A percentile compares a stretch with the other conserved stretches of the same genome.
These are phyloP conservation scores for Natator depressus DNA, from an alignment of 2,113 vertebrate genomes.

Conservation along the genomic window DNA sequence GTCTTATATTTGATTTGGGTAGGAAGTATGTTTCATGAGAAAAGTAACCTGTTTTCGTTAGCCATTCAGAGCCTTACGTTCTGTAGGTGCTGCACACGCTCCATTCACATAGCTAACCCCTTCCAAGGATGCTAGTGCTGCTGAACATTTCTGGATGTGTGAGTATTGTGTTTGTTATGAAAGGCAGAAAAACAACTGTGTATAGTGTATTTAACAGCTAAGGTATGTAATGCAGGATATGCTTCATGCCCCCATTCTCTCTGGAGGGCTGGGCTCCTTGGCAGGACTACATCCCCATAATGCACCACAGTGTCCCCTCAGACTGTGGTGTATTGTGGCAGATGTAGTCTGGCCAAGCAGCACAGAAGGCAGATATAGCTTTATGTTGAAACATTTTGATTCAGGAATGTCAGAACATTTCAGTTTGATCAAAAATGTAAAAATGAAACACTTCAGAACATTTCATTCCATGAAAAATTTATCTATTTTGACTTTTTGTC, in stretches of 20 bases:
- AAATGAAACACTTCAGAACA: too few relatives aligned
- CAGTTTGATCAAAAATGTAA: too few relatives aligned
- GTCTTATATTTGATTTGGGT: background rate
- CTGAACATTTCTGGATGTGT: constrained; percentile 19
- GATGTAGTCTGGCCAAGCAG: background rate
- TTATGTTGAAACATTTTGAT: background rate
- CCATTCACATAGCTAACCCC: background rate
- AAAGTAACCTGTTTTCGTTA: background rate
- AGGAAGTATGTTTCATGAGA: background rate
- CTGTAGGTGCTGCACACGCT: background rate
- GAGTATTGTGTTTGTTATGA: background rate
- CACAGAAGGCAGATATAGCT: background rate
- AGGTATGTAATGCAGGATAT: background rate
- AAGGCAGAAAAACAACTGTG: background rate
- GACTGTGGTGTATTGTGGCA: constrained; percentile 1
- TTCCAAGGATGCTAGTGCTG: constrained; percentile 18
- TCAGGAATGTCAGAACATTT: background rate
- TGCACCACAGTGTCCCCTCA: background rate
- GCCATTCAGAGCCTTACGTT: background rate
- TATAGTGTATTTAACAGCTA: background rate
- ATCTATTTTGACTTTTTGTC: too few relatives aligned
- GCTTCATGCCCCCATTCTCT: background rate
- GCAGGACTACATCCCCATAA: background rate
- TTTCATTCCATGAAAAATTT: too few relatives aligned
- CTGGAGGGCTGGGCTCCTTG: background rate